Evolutionary conservation across 30 jellyfish, hydroid and myxozoan genomes (phyloP).

Genomic region (Rhopilema esculentum): DNA sequence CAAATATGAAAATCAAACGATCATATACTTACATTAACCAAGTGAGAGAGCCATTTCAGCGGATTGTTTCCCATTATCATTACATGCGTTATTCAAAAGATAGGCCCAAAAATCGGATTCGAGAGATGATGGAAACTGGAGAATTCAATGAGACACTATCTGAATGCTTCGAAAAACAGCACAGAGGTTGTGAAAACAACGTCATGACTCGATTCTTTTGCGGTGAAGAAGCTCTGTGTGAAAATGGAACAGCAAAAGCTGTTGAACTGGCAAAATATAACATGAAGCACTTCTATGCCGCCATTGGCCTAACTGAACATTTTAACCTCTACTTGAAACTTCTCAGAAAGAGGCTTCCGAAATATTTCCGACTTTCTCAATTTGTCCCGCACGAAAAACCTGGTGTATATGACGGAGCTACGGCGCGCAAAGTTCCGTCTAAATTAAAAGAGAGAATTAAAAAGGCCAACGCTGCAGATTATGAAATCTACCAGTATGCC

Average conservation of each 20-base stretch:
- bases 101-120: slow-evolving; percentile 74
- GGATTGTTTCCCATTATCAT: slow-evolving; percentile 79
- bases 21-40: slow-evolving; percentile 83
- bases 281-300: slow-evolving; percentile 76
- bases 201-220: slow-evolving; percentile 91
- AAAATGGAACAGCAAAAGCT: slow-evolving; percentile 79
- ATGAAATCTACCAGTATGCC: slow-evolving; percentile 75
- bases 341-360: slow-evolving; percentile 73
- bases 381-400: slow-evolving; percentile 20
- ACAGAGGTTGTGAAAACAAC: slow-evolving; percentile 93
- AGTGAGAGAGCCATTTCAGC: slow-evolving; percentile 84
- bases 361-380: slow-evolving; percentile 54
- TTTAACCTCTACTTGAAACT: slow-evolving; percentile 62
- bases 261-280: slow-evolving; percentile 71
- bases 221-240: slow-evolving; percentile 72
- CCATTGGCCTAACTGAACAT: slow-evolving; percentile 80
- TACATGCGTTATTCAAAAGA: slow-evolving; percentile 77
- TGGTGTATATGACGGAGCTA: neutral
- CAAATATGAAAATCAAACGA: slow-evolving; percentile 24
- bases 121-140: slow-evolving; percentile 76
- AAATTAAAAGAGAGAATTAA: slow-evolving; percentile 21
- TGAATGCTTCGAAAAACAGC: slow-evolving; percentile 81
- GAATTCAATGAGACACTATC: slow-evolving; percentile 77
- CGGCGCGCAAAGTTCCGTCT: neutral
- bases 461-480: slow-evolving; percentile 84